Evolutionary conservation across 2,113 vertebrate species (phyloP).

Genomic region (Struthidea cinerea): DNA sequence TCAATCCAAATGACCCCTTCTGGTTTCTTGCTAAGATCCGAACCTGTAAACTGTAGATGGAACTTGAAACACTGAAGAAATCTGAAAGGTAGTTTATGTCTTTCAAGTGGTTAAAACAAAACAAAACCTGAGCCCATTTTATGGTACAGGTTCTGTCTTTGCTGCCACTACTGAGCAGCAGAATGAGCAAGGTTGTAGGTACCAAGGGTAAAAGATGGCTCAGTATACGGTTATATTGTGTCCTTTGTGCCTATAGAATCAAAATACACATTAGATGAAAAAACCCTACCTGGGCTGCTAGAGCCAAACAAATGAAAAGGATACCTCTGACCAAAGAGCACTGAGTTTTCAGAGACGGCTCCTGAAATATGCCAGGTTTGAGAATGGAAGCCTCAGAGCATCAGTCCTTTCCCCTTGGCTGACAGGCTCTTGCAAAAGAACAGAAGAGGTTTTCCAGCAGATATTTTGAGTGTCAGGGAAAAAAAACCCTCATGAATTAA

Average conservation of each 20-base stretch:
- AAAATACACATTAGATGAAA: neutral
- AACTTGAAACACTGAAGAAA: neutral
- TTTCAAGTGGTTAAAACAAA: neutral
- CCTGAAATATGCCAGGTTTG: neutral
- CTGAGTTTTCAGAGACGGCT: neutral
- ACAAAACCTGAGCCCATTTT: neutral
- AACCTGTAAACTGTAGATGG: neutral
- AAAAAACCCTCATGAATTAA: neutral
- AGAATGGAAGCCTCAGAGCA: neutral
- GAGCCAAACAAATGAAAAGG: neutral
- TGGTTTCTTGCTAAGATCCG: neutral
- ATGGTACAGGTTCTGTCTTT: neutral
- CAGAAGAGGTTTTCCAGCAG: neutral
- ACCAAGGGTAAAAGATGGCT: neutral
- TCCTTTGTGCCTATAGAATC: neutral
- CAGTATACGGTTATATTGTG: neutral
- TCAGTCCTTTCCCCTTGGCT: neutral
- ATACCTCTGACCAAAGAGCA: neutral
- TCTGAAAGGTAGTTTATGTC: neutral
- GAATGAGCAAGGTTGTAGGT: neutral
- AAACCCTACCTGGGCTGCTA: neutral
- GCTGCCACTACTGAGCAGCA: neutral
- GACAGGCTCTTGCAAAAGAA: constrained; percentile 18
- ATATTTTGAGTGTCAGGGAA: neutral
- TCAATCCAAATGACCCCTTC: neutral